Base-by-base conservation (phyloP, 2,797 vertebrate genomes). In the Poeciliopsis presidionis region DNA sequence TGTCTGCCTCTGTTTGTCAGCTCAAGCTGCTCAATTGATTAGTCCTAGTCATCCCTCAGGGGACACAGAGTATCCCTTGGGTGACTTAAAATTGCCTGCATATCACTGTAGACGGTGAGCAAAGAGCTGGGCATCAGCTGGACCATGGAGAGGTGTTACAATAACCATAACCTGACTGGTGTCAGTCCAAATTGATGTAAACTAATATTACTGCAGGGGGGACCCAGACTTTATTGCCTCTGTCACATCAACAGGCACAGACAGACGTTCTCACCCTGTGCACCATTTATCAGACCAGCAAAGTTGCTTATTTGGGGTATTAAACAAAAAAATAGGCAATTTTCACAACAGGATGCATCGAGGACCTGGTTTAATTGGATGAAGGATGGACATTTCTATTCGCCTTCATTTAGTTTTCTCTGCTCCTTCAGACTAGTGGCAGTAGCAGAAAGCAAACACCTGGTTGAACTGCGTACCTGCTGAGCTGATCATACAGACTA, bases 1-100 rank as follows among this genome's bases (percentile, higher is more conserved):
- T 80, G 75, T 79, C 81, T 80, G 33, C 20, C 81, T 83, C 70
- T 87, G 80, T 84, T 90, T 90, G 81, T 78, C 77, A 72, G 80
- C 77, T 85, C 82, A 90, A 89, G 84, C 86, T 86, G 86, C 83
- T 81, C 84, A 79, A 93, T 87, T 90, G 90, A 95, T 95, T 82
- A 86, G 86, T 87, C 88, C 91, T 87, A 84, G 85, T 88, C 75
- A 67, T 88, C 83, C 84, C 74, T 81, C 74, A 47, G 80, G 78
- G 39, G 83, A 53, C 49, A 83, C 39, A 74, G n/a, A 20, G 45
- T 25, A 43, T 57, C 75, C 74, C 83, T 79, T 1, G 39, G 78
- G 82, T 76, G 83, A 90, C 84, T 87, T 81, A 73, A 11, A 14
- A 73, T 75, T 89, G 76, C 36, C 73, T 77, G 89, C 86, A 74